Percentiles rank a stretch among this genome's conserved stretches.
Conservation (phyloP, 2,888 invertebrate genomes). For the Acleris laterana region DNA sequence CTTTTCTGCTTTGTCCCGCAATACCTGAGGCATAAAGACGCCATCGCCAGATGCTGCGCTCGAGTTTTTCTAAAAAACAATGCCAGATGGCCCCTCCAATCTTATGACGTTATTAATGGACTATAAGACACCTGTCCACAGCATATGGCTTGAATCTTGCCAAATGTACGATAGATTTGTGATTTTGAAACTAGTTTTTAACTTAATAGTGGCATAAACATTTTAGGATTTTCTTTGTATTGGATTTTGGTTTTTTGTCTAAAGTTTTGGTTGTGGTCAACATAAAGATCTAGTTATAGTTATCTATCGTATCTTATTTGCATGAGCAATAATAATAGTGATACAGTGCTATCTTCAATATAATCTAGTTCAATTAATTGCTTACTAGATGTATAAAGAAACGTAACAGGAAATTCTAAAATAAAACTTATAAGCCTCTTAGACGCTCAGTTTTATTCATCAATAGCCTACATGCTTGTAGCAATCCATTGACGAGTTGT, state of each 20-base stretch:
- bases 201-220: not conserved
- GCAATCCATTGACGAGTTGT: too few species aligned
- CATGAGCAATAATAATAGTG: not conserved
- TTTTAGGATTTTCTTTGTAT: too few species aligned
- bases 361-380: too few species aligned
- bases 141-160: slow-evolving; percentile 34
- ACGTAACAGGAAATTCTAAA: not conserved
- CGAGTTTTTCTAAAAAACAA: slow-evolving; percentile 43
- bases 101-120: slow-evolving; percentile 54
- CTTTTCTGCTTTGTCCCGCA: slow-evolving; percentile 11
- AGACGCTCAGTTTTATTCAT: too few species aligned
- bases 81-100: slow-evolving; percentile 52
- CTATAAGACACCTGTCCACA: slow-evolving; percentile 52
- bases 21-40: slow-evolving; percentile 27
- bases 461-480: too few species aligned
- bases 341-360: not conserved
- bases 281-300: not conserved
- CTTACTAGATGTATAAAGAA: too few species aligned
- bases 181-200: not conserved
- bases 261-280: too few species aligned
- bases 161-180: not conserved
- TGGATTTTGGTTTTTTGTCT: too few species aligned
- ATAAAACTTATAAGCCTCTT: too few species aligned
- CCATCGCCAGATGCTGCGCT: slow-evolving; percentile 43
- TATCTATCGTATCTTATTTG: not conserved